A percentile compares a stretch with the other conserved stretches of the same genome.
These are phyloP conservation scores for Propithecus coquereli DNA, from an alignment of 2,113 vertebrate species.

Conservation along the genomic window DNA sequence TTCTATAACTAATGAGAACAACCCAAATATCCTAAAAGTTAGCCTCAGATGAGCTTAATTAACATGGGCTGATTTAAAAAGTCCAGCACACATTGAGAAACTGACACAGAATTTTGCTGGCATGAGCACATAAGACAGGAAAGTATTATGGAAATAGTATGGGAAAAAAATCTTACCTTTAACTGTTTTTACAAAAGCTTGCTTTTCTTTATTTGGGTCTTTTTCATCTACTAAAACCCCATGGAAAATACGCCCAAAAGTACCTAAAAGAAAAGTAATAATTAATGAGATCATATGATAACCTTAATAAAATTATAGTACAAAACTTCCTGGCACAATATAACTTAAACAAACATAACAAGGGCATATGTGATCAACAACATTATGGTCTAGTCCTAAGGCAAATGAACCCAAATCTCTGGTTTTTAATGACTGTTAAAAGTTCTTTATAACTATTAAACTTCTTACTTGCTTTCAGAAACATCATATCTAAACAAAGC, in stretches of 20 bases:
- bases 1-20: constrained; percentile 22
- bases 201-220: constrained; percentile 95
- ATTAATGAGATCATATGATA: constrained; percentile 11
- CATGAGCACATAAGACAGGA: neutral
- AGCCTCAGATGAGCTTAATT: neutral
- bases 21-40: neutral
- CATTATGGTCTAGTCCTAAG: neutral
- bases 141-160: neutral
- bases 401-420: neutral
- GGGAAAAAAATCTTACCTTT: constrained; percentile 88
- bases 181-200: constrained; percentile 97
- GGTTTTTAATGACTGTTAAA: neutral
- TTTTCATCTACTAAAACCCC: constrained; percentile 96
- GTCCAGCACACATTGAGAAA: neutral
- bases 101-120: neutral
- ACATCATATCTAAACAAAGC: neutral
- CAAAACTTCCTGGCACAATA: neutral
- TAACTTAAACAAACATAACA: constrained; percentile 10
- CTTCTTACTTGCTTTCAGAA: neutral
- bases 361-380: neutral
- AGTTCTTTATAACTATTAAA: neutral
- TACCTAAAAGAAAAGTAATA: constrained; percentile 86
- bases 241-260: constrained; percentile 98
- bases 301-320: neutral
- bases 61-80: constrained; percentile 9